Percentiles rank a stretch among this genome's conserved stretches.
phyloP scores from a whole-genome alignment of 2,888 invertebrate species.

The Punctoribates punctum region DNA sequence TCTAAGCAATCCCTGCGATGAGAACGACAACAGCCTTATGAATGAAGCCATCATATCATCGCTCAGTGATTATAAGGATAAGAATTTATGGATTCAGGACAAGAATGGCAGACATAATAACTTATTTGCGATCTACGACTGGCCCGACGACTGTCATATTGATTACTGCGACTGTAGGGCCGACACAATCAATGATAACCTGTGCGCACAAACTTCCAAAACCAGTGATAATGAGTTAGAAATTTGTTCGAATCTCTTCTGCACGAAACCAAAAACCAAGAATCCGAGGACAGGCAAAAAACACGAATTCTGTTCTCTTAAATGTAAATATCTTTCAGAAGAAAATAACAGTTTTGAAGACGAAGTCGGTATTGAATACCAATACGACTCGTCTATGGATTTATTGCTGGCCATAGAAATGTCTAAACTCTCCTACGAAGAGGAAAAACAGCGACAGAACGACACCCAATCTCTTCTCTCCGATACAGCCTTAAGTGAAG shows the following conservation, averaged over 20 bases:
- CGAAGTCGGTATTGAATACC: conserved; percentile 47
- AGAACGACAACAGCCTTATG: conserved; percentile 20
- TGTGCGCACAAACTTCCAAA: not conserved
- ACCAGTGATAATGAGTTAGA: conserved; percentile 31
- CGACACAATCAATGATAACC: not conserved
- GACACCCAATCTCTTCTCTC: not conserved
- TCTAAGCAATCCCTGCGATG: not conserved
- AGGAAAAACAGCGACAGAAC: not conserved
- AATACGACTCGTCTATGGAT: conserved; percentile 56
- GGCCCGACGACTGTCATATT: conserved; percentile 63
- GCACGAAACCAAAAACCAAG: conserved; percentile 55
- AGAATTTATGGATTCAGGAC: conserved; percentile 60
- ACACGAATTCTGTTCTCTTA: conserved; percentile 61
- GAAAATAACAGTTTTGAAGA: conserved; percentile 16
- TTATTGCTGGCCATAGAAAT: conserved; percentile 65
- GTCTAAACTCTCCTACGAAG: conserved; percentile 61
- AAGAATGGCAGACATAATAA: conserved; percentile 58
- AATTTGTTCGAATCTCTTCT: conserved; percentile 55
- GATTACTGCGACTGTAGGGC: conserved; percentile 50
- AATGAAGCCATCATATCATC: conserved; percentile 56
- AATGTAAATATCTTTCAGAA: conserved; percentile 53
- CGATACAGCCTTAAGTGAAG: not conserved
- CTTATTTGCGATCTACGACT: conserved; percentile 59
- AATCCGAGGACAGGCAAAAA: conserved; percentile 58
- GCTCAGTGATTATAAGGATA: conserved; percentile 57